Evolutionary conservation across 1,140 invertebrate species (phyloP).

Genomic region (Halesus radiatus): DNA sequence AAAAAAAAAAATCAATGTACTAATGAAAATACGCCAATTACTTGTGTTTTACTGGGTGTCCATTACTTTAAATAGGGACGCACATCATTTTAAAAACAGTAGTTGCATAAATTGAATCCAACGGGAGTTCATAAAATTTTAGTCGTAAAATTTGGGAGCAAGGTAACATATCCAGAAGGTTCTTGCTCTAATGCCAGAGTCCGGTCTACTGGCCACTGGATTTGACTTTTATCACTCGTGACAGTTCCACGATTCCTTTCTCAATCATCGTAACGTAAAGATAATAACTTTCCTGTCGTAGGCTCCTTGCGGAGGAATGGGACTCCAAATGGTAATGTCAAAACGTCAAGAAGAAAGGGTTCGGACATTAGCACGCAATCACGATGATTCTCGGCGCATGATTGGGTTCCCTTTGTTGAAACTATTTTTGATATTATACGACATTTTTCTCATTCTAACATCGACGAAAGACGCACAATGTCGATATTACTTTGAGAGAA

Average conservation of each 20-base stretch:
- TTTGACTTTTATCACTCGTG: constrained; percentile 4
- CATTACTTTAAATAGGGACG: no score
- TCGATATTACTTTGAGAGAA: no score
- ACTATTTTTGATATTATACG: neutral
- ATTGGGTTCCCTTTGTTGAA: neutral
- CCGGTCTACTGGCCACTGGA: neutral
- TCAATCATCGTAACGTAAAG: neutral
- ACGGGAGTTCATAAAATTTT: no score
- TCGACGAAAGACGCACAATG: neutral
- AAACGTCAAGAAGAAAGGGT: neutral
- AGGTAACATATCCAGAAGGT: no score
- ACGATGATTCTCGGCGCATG: neutral
- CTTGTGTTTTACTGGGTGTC: no score
- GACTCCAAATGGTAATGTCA: neutral
- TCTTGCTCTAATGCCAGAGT: neutral
- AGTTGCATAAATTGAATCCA: no score
- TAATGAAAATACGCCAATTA: no score
- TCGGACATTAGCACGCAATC: neutral
- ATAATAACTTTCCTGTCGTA: neutral
- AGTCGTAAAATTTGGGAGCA: no score
- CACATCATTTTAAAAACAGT: no score
- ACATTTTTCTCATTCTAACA: neutral
- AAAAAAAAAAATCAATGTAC: no score
- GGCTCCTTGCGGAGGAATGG: neutral
- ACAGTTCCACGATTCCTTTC: neutral